phyloP scores from a whole-genome alignment of 2,797 vertebrate species.

The Echiichthys vipera region DNA sequence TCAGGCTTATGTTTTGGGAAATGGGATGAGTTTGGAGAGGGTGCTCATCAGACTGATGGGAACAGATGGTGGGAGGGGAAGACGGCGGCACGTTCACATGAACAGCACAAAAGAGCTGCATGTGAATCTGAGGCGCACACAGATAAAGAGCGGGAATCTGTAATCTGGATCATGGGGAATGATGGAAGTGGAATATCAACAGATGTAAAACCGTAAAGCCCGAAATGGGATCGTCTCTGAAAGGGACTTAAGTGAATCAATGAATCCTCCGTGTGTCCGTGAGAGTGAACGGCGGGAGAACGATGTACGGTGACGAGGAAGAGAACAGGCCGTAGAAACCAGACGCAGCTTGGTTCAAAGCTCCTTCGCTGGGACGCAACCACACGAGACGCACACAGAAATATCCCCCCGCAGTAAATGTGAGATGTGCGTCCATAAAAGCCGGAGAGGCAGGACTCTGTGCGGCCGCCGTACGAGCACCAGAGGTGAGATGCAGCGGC shows the following conservation, averaged over 20 bases:
- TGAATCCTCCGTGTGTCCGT: too few species aligned
- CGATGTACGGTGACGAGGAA: neutral
- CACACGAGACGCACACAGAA: neutral
- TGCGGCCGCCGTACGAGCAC: neutral
- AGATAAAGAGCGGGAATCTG: neutral
- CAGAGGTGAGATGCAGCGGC: neutral
- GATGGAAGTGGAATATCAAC: neutral
- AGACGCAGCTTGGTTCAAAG: neutral
- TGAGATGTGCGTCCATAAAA: slow-evolving; percentile 14
- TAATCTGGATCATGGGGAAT: neutral
- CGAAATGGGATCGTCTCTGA: neutral
- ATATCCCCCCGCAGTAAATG: slow-evolving; percentile 6
- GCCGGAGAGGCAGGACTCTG: slow-evolving; percentile 10
- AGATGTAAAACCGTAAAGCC: neutral
- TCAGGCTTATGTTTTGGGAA: neutral
- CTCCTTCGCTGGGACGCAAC: neutral
- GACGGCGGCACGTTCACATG: neutral
- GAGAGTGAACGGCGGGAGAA: neutral
- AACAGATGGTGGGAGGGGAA: neutral
- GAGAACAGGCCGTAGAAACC: neutral
- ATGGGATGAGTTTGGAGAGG: neutral
- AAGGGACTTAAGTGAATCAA: neutral
- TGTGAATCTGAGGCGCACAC: neutral
- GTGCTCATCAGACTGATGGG: neutral
- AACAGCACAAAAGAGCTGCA: slow-evolving; percentile 9